A percentile compares a stretch with the other conserved stretches of the same genome.
Evolutionary conservation across 2,888 invertebrate genomes (phyloP).

Genomic region (Cantharis lateralis): DNA sequence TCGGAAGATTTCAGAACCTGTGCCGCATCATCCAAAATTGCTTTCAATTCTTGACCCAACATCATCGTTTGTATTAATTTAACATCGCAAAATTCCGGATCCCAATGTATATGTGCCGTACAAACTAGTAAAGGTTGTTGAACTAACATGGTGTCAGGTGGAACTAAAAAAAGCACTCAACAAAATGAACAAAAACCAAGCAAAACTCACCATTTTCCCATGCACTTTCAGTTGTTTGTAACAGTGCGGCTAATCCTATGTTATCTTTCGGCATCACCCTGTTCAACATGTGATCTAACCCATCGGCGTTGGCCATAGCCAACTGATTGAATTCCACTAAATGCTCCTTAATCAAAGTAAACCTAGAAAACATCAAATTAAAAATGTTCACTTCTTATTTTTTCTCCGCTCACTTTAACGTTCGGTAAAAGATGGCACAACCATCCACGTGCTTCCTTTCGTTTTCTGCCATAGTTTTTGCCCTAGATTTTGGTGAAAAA

Average conservation of each 20-base stretch:
- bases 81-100: constrained; percentile 99
- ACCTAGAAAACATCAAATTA: constrained; percentile 64
- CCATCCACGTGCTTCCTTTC: constrained; percentile 98
- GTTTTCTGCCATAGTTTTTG: constrained; percentile 96
- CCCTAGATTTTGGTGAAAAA: constrained; percentile 96
- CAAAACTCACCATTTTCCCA: constrained; percentile 80
- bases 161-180: constrained; percentile 47
- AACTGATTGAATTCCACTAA: constrained; percentile 98
- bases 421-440: constrained; percentile 97
- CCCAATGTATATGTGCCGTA: constrained; percentile 99
- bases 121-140: constrained; percentile 91
- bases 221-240: constrained; percentile 93
- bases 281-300: constrained; percentile 97
- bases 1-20: constrained; percentile 71
- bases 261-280: constrained; percentile 99
- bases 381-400: neutral
- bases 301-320: constrained; percentile 98
- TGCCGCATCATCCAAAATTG: constrained; percentile 84
- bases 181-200: neutral
- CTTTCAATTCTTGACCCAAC: constrained; percentile 91
- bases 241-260: constrained; percentile 93
- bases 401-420: constrained; percentile 74
- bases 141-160: constrained; percentile 75
- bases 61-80: constrained; percentile 99
- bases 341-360: constrained; percentile 92